Conservation (phyloP, 2,113 vertebrate species). For the Toxostoma redivivum region DNA sequence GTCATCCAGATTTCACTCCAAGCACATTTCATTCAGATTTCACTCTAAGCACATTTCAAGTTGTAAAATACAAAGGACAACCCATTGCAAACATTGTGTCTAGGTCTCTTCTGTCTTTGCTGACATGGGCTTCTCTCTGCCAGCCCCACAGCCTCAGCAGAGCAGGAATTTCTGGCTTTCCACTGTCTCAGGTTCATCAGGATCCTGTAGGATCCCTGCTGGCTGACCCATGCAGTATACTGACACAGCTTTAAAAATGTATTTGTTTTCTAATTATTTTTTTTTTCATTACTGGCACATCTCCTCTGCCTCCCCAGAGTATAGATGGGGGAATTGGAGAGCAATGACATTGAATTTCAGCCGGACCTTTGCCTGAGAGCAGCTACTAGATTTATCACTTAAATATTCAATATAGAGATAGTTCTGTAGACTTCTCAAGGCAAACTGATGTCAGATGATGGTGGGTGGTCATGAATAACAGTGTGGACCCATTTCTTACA, state of each 20-base stretch:
- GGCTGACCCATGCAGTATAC: not conserved
- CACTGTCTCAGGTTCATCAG: not conserved
- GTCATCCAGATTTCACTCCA: slow-evolving; percentile 8
- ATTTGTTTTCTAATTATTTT: not conserved
- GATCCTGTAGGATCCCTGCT: not conserved
- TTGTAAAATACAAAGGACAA: not conserved
- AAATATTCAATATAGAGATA: not conserved
- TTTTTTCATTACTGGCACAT: not conserved
- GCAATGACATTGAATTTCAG: not conserved
- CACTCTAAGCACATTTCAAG: not conserved
- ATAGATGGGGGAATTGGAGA: not conserved
- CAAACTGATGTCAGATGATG: not conserved
- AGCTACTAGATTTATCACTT: not conserved
- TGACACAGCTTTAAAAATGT: not conserved
- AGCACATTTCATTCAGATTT: slow-evolving; percentile 2
- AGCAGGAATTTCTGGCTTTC: not conserved
- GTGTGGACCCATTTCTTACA: not conserved
- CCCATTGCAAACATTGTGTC: not conserved
- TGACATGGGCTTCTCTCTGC: not conserved
- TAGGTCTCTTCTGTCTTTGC: not conserved
- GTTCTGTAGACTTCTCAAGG: not conserved
- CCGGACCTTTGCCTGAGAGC: not conserved
- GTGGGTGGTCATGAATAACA: not conserved
- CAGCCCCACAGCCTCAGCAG: not conserved
- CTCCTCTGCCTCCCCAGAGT: not conserved